Percentiles rank a stretch among this genome's conserved stretches.
These are phyloP conservation scores for Idaea dimidiata DNA, from an alignment of 2,888 invertebrate species.

Conservation along the genomic window DNA sequence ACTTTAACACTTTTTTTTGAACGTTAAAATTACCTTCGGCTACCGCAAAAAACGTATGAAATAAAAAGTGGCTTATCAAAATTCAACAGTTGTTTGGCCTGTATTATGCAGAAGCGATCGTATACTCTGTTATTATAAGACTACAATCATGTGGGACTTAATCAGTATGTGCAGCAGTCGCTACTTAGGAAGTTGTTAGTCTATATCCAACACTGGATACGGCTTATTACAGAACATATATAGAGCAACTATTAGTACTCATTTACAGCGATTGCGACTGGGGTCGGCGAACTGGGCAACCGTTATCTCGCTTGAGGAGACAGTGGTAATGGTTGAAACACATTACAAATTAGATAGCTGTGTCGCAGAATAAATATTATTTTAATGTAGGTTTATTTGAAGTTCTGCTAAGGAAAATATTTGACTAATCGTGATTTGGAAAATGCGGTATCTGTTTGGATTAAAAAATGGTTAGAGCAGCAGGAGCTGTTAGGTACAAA, in stretches of 20 bases:
- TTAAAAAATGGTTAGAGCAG: neutral
- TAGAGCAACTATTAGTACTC: constrained; percentile 58
- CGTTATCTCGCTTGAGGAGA: constrained; percentile 56
- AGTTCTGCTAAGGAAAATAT: neutral
- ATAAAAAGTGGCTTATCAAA: constrained; percentile 5
- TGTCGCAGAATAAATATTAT: neutral
- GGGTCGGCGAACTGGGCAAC: constrained; percentile 55
- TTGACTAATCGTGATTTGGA: neutral
- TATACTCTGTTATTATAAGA: constrained; percentile 27
- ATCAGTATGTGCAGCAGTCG: constrained; percentile 52
- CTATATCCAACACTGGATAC: constrained; percentile 30
- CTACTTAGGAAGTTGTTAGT: constrained; percentile 60
- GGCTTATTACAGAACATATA: constrained; percentile 45
- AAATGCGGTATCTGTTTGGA: neutral
- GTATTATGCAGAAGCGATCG: constrained; percentile 22
- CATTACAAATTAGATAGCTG: constrained; percentile 1
- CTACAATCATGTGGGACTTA: constrained; percentile 34
- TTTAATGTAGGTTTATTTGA: neutral
- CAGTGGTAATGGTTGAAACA: constrained; percentile 31
- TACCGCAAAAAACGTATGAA: constrained; percentile 8
- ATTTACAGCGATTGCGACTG: constrained; percentile 52
- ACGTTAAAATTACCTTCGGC: neutral
- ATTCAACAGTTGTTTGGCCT: constrained; percentile 8
- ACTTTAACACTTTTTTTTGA: neutral
- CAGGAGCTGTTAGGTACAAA: neutral